A percentile compares a stretch with the other conserved stretches of the same genome.
phyloP scores from a whole-genome alignment of 2,113 vertebrate genomes.

The Passerina amoena region DNA sequence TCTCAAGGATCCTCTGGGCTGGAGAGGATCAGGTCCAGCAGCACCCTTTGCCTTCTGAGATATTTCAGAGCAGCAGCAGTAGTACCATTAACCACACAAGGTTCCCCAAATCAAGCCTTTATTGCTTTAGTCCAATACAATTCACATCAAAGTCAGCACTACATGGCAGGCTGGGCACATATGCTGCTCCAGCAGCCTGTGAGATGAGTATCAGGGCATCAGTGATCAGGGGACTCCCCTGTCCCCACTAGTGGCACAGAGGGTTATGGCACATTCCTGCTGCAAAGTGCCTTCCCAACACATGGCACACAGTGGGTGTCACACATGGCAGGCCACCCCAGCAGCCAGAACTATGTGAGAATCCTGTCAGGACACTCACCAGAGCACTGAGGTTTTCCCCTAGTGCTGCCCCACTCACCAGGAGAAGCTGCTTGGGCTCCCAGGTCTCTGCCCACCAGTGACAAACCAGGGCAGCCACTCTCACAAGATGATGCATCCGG shows the following conservation, averaged over 20 bases:
- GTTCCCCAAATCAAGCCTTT: not conserved
- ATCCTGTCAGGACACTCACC: not conserved
- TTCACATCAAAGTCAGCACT: not conserved
- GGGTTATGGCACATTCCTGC: not conserved
- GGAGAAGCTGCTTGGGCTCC: not conserved
- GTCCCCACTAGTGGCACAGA: not conserved
- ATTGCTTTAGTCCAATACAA: not conserved
- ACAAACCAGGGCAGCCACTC: not conserved
- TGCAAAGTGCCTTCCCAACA: not conserved
- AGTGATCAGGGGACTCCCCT: not conserved
- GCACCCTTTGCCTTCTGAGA: not conserved
- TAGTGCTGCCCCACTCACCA: accelerated
- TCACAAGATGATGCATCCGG: not conserved
- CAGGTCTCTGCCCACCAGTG: not conserved
- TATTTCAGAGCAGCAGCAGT: not conserved
- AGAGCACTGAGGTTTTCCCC: not conserved
- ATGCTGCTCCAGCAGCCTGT: not conserved
- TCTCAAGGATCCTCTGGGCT: not conserved
- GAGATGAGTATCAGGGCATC: not conserved
- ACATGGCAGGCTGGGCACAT: accelerated
- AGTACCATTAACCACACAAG: not conserved
- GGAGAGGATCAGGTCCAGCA: not conserved
- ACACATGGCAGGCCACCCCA: not conserved
- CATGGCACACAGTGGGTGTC: accelerated
- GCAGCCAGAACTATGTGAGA: accelerated